Base-by-base conservation (phyloP, 2,113 vertebrate genomes). In the Xiphorhynchus elegans region DNA sequence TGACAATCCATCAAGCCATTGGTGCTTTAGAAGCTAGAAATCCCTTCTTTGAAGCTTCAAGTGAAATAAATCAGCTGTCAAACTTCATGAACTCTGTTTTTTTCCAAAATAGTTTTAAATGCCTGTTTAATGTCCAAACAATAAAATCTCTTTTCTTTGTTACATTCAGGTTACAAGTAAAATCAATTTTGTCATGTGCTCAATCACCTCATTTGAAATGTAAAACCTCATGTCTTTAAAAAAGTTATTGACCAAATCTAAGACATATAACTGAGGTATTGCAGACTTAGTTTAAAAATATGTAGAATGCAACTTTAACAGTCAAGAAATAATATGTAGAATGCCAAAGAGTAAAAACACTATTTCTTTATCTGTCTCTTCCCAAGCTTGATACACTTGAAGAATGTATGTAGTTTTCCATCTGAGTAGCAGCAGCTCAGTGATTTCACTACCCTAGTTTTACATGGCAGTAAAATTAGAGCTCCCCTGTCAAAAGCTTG, bases 61-160 rank as follows among this genome's bases (percentile, higher is more conserved):
- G 60, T 87, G 68, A 96, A 96, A 96, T 96, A 96, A 96, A 97
- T 97, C 90, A 94, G 44, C 93, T 95, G 94, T 91, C 95, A 96
- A 96, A 37, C 44, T 66, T 69, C 90, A 69, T 35, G 39, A 93
- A 82, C 60, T 82, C 58, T 33, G 52, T 8, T 94, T 94, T 84
- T 84, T 86, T 56, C 47, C 59, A 70, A 79, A 93, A 87, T 39
- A 87, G 70, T 78, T 94, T 87, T 73, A 94, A 94, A 95, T 91
- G 67, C 17, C 86, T 96, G 79, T 77, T 92, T 91, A 92, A 95
- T 77, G 58, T 95, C 82, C 66, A 85, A 90, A 95, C 56, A 95
- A 96, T 87, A 85, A 91, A 95, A 93, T 59, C 39, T 28, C 49
- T 89, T 83, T 31, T 88, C 70, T 77, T 68, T 55, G 33, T 47